A percentile compares a stretch with the other conserved stretches of the same genome.
phyloP scores from a whole-genome alignment of 2,113 vertebrate genomes.

The Gasterosteus aculeatus region DNA sequence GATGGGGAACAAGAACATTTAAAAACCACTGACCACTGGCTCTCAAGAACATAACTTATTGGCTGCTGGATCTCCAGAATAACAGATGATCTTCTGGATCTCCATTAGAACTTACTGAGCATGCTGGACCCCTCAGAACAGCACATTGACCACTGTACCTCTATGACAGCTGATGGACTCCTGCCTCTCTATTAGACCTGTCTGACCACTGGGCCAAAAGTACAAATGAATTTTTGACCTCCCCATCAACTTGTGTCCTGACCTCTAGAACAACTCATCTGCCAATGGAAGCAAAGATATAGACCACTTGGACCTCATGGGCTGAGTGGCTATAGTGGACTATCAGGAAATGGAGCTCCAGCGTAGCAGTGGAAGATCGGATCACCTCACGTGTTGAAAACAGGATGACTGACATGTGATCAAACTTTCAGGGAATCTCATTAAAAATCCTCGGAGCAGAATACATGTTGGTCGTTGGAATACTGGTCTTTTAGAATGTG shows the following conservation, averaged over 20 bases:
- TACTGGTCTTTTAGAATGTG: slow-evolving; percentile 45
- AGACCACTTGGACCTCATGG: neutral
- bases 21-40: neutral
- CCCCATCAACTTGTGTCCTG: neutral
- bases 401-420: neutral
- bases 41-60: neutral
- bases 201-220: neutral
- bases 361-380: neutral
- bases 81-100: neutral
- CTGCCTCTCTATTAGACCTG: neutral
- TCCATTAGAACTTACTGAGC: neutral
- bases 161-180: neutral
- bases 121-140: neutral
- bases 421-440: neutral
- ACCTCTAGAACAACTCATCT: neutral
- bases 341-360: neutral
- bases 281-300: neutral
- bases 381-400: neutral
- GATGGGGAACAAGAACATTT: neutral
- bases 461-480: neutral
- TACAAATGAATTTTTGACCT: neutral
- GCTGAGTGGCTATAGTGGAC: neutral
- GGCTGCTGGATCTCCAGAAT: neutral
- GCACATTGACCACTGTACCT: neutral
- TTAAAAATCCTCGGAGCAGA: neutral